phyloP scores from a whole-genome alignment of 2,113 vertebrate species.

The Alligator mississippiensis region DNA sequence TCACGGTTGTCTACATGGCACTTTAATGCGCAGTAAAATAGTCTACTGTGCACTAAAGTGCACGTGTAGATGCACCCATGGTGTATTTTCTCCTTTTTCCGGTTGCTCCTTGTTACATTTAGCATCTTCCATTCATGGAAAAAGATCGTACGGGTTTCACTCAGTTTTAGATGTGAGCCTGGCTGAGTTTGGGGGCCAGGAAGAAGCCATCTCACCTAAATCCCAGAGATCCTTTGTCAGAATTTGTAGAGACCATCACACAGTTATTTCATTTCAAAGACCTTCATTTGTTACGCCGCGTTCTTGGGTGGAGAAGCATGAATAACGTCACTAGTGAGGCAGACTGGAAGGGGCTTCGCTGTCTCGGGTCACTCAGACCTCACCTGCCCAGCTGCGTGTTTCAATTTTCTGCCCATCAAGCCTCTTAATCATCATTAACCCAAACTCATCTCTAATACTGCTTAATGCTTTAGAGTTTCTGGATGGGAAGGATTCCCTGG shows the following conservation, averaged over 20 bases:
- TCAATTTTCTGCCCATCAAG: not conserved
- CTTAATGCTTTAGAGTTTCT: not conserved
- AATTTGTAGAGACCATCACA: not conserved
- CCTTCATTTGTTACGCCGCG: not conserved
- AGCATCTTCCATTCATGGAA: too few species aligned
- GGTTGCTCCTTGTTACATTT: too few species aligned
- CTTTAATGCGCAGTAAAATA: too few species aligned
- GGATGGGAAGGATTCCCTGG: not conserved
- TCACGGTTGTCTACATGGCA: too few species aligned
- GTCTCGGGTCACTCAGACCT: not conserved
- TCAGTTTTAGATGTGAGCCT: not conserved
- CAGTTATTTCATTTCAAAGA: not conserved
- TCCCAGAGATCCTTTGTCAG: not conserved
- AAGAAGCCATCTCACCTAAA: not conserved
- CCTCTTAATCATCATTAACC: not conserved
- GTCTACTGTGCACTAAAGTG: too few species aligned
- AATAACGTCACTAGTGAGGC: rapidly evolving
- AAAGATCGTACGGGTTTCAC: not conserved
- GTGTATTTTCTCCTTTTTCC: too few species aligned
- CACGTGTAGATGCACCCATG: too few species aligned
- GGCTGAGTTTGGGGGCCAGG: not conserved
- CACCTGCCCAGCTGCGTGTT: not conserved
- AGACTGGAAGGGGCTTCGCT: not conserved
- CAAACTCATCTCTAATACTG: not conserved
- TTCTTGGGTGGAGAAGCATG: rapidly evolving